These are phyloP conservation scores for Pasiphila rectangulata DNA, from an alignment of 2,888 invertebrate genomes.

Conservation along the genomic window DNA sequence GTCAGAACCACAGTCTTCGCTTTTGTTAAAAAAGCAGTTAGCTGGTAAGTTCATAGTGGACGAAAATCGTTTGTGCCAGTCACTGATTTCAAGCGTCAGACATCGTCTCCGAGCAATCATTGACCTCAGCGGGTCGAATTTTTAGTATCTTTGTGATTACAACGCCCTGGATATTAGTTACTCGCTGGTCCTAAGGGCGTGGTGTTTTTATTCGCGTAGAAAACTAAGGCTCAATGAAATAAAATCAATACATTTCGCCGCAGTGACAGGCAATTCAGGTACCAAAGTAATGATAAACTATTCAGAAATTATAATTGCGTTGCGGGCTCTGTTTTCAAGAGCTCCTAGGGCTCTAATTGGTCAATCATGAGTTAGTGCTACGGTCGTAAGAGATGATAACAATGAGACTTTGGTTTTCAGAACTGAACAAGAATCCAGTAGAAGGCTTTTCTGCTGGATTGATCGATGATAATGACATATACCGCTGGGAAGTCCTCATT, in stretches of 20 bases:
- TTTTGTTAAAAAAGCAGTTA: constrained; percentile 96
- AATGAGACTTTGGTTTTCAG: constrained; percentile 80
- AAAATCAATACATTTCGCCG: constrained; percentile 70
- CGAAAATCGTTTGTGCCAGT: constrained; percentile 46
- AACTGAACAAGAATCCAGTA: constrained; percentile 99
- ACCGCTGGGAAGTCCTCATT: constrained; percentile 99
- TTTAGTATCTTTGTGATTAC: constrained; percentile 55
- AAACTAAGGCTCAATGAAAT: constrained; percentile 37
- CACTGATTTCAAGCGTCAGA: constrained; percentile 56
- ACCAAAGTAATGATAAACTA: constrained; percentile 48
- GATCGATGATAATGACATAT: constrained; percentile 99
- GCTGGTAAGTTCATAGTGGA: constrained; percentile 86
- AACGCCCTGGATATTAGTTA: constrained; percentile 24
- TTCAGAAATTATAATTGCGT: constrained; percentile 25
- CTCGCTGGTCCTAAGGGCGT: constrained; percentile 11
- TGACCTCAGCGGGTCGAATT: constrained; percentile 78
- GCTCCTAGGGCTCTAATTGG: constrained; percentile 31
- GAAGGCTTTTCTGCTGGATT: constrained; percentile 99
- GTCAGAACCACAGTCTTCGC: constrained; percentile 97
- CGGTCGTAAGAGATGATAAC: constrained; percentile 2
- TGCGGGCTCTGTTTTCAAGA: constrained; percentile 49
- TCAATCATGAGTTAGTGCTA: constrained; percentile 4
- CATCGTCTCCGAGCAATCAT: constrained; percentile 66
- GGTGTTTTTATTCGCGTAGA: constrained; percentile 7
- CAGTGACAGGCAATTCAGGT: constrained; percentile 61